phyloP scores from a whole-genome alignment of 2,113 vertebrate genomes.

The Charadrius vociferus region DNA sequence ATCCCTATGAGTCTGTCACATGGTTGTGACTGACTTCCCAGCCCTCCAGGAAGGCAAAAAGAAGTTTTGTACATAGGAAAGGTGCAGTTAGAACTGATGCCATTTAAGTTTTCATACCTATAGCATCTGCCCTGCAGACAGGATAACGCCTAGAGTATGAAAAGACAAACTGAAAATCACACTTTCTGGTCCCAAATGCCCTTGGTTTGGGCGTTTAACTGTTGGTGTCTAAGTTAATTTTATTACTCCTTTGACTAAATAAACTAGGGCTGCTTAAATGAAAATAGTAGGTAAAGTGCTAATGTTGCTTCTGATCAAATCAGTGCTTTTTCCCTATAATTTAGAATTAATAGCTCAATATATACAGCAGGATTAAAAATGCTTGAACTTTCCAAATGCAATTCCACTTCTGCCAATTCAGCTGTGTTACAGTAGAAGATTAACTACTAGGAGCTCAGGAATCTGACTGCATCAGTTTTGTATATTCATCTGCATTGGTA shows the following conservation, averaged over 20 bases:
- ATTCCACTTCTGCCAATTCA: slow-evolving; percentile 35
- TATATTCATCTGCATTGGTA: slow-evolving; percentile 10
- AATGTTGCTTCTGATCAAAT: neutral
- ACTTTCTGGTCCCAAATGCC: neutral
- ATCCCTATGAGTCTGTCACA: rapidly evolving
- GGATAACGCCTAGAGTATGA: neutral
- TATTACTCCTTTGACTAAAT: neutral
- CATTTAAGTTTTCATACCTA: neutral
- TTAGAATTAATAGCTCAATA: slow-evolving; percentile 35
- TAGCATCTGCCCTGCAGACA: neutral
- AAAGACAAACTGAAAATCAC: neutral
- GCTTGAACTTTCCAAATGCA: slow-evolving; percentile 24
- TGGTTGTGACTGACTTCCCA: neutral
- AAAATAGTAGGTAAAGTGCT: neutral
- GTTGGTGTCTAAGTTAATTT: neutral
- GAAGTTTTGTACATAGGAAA: neutral
- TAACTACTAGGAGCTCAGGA: neutral
- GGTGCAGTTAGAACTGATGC: neutral
- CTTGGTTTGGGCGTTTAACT: neutral
- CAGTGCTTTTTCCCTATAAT: neutral
- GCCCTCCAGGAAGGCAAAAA: neutral
- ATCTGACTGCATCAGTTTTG: neutral
- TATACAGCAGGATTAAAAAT: slow-evolving; percentile 24
- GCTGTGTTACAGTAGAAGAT: neutral
- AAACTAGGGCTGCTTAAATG: neutral